Conservation (phyloP, 2,113 vertebrate genomes). For the Istiophorus platypterus region DNA sequence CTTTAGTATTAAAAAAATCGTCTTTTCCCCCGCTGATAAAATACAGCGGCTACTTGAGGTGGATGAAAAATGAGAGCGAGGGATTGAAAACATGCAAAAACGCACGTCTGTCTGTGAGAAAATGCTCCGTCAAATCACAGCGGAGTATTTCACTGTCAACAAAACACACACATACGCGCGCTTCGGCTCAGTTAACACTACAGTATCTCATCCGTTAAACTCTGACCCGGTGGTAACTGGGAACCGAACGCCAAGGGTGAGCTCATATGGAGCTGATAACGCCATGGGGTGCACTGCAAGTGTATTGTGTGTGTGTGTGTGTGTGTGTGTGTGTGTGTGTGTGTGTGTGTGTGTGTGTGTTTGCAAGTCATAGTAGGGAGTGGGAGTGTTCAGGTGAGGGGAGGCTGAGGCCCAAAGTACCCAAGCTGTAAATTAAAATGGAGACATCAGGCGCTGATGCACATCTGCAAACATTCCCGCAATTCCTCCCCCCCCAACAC, state of each 20-base stretch:
- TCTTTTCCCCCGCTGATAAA: no score
- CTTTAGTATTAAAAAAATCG: no score
- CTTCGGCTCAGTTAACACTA: conserved; percentile 4
- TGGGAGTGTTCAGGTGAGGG: conserved; percentile 59
- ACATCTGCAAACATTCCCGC: conserved; percentile 65
- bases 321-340: background rate
- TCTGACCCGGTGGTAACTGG: background rate
- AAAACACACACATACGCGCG: background rate
- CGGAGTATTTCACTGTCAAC: background rate
- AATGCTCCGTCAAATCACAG: background rate
- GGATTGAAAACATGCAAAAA: no score
- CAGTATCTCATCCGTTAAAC: conserved; percentile 23
- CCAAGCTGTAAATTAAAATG: conserved; percentile 63
- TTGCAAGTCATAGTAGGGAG: conserved; percentile 1
- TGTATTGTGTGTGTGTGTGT: conserved; percentile 2
- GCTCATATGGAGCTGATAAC: conserved; percentile 39
- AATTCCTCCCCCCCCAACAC: conserved; percentile 49
- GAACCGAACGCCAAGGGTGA: conserved; percentile 33
- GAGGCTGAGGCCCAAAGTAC: conserved; percentile 50
- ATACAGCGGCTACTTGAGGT: no score
- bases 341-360: background rate
- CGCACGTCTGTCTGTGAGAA: background rate
- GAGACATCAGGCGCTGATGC: conserved; percentile 46
- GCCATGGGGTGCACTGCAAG: background rate
- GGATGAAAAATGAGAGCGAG: no score